Evolutionary conservation across 1,140 invertebrate species (phyloP).

Genomic region (Antheraea pernyi): DNA sequence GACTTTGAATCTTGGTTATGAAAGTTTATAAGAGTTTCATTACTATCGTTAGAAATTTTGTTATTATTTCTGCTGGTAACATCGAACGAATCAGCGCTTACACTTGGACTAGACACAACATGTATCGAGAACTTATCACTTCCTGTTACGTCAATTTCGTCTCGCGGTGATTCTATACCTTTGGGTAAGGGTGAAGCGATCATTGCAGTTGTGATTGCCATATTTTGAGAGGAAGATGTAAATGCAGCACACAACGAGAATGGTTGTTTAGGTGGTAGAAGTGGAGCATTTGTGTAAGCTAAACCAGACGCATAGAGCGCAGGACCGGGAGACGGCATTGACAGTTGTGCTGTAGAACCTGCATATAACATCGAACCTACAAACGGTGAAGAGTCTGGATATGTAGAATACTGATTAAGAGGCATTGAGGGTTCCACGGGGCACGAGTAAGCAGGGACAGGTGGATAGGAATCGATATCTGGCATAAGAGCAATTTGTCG

Average conservation of each 20-base stretch:
- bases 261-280: conserved; percentile 60
- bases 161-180: conserved; percentile 63
- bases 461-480: conserved; percentile 67
- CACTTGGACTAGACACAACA: conserved; percentile 58
- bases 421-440: conserved; percentile 72
- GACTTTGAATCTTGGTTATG: conserved; percentile 78
- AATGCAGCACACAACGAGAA: conserved; percentile 85
- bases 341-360: conserved; percentile 78
- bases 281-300: conserved; percentile 76
- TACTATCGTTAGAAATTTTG: conserved; percentile 62
- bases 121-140: conserved; percentile 68
- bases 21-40: conserved; percentile 45
- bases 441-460: conserved; percentile 72
- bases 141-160: conserved; percentile 65
- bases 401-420: conserved; percentile 73
- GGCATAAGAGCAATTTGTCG: conserved; percentile 59
- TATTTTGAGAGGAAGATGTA: conserved; percentile 87
- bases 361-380: conserved; percentile 81
- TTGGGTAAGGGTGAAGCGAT: conserved; percentile 80
- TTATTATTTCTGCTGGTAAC: conserved; percentile 43
- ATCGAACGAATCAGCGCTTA: conserved; percentile 59
- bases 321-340: conserved; percentile 82
- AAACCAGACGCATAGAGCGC: conserved; percentile 82
- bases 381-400: conserved; percentile 77
- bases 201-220: conserved; percentile 88